Conservation (phyloP, 2,888 invertebrate species). For the Patella caerulea region DNA sequence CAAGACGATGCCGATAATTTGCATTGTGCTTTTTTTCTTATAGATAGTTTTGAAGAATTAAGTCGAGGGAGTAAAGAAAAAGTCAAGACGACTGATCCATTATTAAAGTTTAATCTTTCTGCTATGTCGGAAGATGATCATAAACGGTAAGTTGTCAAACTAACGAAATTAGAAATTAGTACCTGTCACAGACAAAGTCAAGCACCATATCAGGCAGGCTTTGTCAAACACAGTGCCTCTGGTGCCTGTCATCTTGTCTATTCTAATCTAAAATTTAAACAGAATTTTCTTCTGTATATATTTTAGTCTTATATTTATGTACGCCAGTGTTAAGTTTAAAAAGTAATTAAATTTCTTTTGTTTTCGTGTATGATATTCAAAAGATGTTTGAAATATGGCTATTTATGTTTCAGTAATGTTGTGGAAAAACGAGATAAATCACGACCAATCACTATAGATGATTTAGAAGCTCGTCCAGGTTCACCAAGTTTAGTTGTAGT, state of each 20-base stretch:
- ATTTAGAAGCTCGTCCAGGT: constrained; percentile 65
- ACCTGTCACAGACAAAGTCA: no score
- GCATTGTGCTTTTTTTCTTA: constrained; percentile 18
- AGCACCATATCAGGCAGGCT: no score
- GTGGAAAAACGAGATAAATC: constrained; percentile 48
- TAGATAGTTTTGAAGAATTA: constrained; percentile 60
- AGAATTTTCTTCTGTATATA: no score
- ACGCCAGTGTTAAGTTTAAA: no score
- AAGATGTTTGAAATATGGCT: no score
- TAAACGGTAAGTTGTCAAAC: not conserved
- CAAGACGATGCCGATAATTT: not conserved
- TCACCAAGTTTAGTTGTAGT: constrained; percentile 63
- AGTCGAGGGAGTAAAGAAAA: constrained; percentile 45
- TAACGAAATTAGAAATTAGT: no score
- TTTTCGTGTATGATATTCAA: no score
- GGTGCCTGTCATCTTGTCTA: no score
- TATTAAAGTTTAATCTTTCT: constrained; percentile 53
- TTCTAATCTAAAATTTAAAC: no score
- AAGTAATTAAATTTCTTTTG: no score
- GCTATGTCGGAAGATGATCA: constrained; percentile 53
- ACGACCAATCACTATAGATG: constrained; percentile 60
- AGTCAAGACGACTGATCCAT: constrained; percentile 31
- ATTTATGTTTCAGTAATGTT: not conserved
- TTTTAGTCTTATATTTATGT: no score
- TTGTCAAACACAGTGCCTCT: no score